Percentiles rank a stretch among this genome's conserved stretches.
Conservation (phyloP, 1,140 invertebrate genomes). For the Drosophila ironensis region DNA sequence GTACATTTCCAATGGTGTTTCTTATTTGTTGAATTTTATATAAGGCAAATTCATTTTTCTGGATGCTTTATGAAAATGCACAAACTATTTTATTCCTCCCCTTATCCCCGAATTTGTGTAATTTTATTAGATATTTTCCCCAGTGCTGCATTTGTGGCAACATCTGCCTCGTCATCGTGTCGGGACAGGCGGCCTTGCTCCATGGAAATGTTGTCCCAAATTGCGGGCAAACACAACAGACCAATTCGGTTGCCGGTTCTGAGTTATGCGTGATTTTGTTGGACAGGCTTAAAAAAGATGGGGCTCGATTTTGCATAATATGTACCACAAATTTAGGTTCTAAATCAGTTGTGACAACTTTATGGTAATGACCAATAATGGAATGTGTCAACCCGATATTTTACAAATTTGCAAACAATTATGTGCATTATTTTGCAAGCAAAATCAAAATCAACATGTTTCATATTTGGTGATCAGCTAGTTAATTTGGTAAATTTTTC, state of each 20-base stretch:
- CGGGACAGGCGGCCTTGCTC: conserved; percentile 9
- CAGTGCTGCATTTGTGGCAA: background rate
- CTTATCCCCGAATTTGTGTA: too few relatives aligned
- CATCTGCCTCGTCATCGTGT: conserved; percentile 32
- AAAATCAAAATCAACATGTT: background rate
- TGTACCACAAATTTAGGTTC: background rate
- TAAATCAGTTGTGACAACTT: conserved; percentile 25
- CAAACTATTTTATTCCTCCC: too few relatives aligned
- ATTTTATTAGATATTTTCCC: background rate
- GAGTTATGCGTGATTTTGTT: too few relatives aligned
- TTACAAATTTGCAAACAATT: background rate
- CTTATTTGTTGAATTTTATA: background rate
- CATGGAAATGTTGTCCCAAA: conserved; percentile 31
- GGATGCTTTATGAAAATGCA: too few relatives aligned
- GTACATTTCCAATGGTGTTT: too few relatives aligned
- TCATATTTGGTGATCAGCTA: background rate
- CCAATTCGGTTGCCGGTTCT: conserved; percentile 11
- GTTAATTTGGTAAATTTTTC: background rate
- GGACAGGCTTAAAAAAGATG: conserved; percentile 15
- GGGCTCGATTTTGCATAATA: conserved; percentile 25
- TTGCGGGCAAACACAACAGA: conserved; percentile 21
- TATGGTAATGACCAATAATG: conserved; percentile 36
- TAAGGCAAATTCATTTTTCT: too few relatives aligned
- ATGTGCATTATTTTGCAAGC: background rate
- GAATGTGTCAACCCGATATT: conserved; percentile 11